Conservation (phyloP, 2,888 invertebrate genomes). For the Ferdinandea cuprea region DNA sequence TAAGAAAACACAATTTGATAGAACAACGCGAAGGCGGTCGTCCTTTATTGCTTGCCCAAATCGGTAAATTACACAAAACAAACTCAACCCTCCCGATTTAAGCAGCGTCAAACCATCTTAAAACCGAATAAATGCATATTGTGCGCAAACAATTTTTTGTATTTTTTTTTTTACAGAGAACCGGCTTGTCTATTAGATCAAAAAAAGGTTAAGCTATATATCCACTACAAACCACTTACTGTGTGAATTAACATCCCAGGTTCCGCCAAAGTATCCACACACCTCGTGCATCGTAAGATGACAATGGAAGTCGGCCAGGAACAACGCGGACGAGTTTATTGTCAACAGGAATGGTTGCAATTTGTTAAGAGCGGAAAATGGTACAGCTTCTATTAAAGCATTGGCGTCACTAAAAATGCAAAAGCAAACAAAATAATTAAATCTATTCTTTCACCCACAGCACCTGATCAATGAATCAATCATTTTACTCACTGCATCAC, state of each 20-base stretch:
- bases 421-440: neutral
- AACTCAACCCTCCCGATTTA: no score
- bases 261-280: slow-evolving; percentile 97
- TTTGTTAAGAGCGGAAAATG: slow-evolving; percentile 93
- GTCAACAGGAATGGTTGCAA: slow-evolving; percentile 96
- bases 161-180: no score
- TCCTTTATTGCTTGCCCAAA: no score
- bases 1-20: no score
- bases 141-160: no score
- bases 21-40: no score
- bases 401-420: slow-evolving; percentile 90
- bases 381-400: slow-evolving; percentile 93
- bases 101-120: no score
- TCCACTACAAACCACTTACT: slow-evolving; percentile 86
- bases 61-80: no score
- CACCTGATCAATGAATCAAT: slow-evolving; percentile 14
- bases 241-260: slow-evolving; percentile 96
- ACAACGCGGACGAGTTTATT: slow-evolving; percentile 92
- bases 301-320: slow-evolving; percentile 96
- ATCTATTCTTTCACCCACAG: neutral
- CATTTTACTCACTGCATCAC: slow-evolving; percentile 88
- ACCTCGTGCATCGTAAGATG: slow-evolving; percentile 97
- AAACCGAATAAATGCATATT: no score
- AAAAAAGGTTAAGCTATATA: neutral
- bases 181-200: neutral